phyloP scores from a whole-genome alignment of 2,888 invertebrate species.

The Machimus atricapillus region DNA sequence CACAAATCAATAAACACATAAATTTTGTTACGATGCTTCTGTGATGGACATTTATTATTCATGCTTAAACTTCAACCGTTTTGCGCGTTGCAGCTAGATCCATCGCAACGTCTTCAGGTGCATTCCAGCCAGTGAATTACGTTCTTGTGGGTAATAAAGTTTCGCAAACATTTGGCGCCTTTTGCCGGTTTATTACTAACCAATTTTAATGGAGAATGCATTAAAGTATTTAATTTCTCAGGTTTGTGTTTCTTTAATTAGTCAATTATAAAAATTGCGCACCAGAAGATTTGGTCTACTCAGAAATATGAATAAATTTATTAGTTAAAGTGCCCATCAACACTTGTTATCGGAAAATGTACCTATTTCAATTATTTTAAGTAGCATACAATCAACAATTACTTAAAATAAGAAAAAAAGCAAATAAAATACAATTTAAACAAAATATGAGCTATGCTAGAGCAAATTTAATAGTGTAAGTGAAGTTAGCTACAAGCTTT shows the following conservation, averaged over 20 bases:
- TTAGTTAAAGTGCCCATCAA: neutral
- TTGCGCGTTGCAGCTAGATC: neutral
- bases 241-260: neutral
- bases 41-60: neutral
- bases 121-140: neutral
- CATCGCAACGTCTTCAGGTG: neutral
- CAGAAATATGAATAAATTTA: neutral
- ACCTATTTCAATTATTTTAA: no score
- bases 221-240: neutral
- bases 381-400: neutral
- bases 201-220: neutral
- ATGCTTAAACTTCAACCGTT: neutral
- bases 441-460: no score
- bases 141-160: neutral
- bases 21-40: neutral
- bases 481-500: no score
- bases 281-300: neutral
- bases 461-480: no score
- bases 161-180: neutral
- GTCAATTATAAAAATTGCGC: neutral
- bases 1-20: neutral
- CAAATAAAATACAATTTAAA: no score
- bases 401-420: no score
- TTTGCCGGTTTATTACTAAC: neutral
- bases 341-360: neutral